Conservation (phyloP, 1,140 invertebrate genomes). For the Yoshiicerus persimilis region DNA sequence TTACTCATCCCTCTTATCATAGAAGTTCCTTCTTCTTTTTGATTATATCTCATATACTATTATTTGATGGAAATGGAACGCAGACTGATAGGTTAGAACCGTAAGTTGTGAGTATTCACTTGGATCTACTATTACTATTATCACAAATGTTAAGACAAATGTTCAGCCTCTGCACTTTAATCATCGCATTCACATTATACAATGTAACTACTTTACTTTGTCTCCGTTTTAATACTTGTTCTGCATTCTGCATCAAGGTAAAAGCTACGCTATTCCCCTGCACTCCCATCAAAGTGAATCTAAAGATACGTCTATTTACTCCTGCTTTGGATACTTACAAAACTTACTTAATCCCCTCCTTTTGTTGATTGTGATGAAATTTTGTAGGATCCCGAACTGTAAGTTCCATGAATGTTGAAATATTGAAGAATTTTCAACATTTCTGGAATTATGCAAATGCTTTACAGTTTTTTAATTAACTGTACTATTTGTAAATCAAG, state of each 20-base stretch:
- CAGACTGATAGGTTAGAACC: neutral
- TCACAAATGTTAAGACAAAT: neutral
- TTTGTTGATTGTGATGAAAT: neutral
- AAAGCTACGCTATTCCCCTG: neutral
- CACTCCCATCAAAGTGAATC: neutral
- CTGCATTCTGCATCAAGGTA: neutral
- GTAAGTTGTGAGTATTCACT: neutral
- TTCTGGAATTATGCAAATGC: no score
- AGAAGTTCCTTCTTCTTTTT: neutral
- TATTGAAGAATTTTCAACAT: neutral
- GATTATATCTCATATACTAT: neutral
- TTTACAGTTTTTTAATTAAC: no score
- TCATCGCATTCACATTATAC: neutral
- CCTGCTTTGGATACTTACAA: neutral
- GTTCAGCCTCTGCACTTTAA: neutral
- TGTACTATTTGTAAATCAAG: no score
- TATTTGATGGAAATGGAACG: neutral
- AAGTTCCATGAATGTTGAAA: no score
- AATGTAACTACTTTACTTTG: neutral
- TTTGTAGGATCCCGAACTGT: no score
- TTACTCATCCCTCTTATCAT: neutral
- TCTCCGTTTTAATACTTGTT: neutral
- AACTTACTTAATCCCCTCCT: neutral
- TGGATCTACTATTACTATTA: neutral
- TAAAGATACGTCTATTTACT: neutral